These are phyloP conservation scores for Neogale vison DNA, from an alignment of 2,113 vertebrate species.

Conservation along the genomic window DNA sequence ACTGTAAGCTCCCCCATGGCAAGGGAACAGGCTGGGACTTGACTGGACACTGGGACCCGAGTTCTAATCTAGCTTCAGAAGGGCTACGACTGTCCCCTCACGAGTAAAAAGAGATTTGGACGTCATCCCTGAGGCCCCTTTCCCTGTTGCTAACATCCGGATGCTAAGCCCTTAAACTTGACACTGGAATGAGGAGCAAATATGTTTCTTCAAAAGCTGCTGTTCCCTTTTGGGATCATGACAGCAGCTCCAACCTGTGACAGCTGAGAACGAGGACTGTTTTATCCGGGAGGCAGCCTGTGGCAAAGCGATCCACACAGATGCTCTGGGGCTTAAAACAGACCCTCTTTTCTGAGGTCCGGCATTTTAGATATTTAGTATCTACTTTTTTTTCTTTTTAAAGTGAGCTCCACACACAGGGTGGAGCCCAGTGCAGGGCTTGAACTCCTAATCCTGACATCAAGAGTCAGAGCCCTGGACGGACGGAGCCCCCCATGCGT, in stretches of 20 bases:
- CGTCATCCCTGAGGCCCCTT: not conserved
- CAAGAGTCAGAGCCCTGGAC: not conserved
- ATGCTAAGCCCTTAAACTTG: constrained; percentile 25
- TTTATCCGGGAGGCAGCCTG: constrained; percentile 18
- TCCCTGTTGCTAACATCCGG: not conserved
- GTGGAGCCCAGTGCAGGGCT: not conserved
- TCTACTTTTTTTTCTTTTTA: not conserved
- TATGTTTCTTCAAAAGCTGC: constrained; percentile 31
- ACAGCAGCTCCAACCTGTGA: constrained; percentile 21
- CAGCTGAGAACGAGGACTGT: constrained; percentile 76
- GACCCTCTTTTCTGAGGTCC: constrained; percentile 12
- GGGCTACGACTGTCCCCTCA: not conserved
- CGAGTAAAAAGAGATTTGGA: not conserved
- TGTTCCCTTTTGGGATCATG: constrained; percentile 20
- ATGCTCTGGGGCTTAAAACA: constrained; percentile 59
- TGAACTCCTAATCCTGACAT: not conserved
- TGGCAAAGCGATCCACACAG: constrained; percentile 61
- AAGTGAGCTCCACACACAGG: not conserved
- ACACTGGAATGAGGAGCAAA: constrained; percentile 28
- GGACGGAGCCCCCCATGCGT: not conserved
- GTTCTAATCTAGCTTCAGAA: not conserved
- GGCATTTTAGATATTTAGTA: constrained; percentile 40
- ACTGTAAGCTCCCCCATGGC: fast-evolving
- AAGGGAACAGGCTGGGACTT: not conserved
- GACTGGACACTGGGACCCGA: not conserved